Conservation (phyloP, 1,140 invertebrate species). For the Homalodisca vitripennis region DNA sequence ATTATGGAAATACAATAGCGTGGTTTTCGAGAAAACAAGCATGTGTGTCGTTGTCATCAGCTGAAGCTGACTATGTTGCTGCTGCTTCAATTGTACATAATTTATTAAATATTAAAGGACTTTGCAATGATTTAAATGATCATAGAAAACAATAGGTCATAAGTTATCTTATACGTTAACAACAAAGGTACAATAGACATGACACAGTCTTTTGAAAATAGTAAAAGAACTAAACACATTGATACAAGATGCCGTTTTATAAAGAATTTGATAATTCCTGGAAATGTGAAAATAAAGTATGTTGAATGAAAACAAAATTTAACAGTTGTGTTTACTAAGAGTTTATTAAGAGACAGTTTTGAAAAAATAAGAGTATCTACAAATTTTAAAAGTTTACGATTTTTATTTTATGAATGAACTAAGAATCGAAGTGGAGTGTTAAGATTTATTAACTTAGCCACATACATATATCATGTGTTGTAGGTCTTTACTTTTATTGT, state of each 20-base stretch:
- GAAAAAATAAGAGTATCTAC: too few species aligned
- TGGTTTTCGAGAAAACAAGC: too few species aligned
- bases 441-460: too few species aligned
- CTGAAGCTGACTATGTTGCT: conserved; percentile 49
- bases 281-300: not conserved
- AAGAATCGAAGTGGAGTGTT: too few species aligned
- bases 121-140: conserved; percentile 16
- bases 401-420: too few species aligned
- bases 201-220: conserved; percentile 44
- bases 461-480: too few species aligned
- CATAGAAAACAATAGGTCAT: too few species aligned
- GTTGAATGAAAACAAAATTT: not conserved
- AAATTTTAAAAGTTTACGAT: too few species aligned
- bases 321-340: conserved; percentile 12
- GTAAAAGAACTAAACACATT: conserved; percentile 48
- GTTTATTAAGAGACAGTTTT: conserved; percentile 13
- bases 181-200: conserved; percentile 41
- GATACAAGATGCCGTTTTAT: conserved; percentile 19
- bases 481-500: too few species aligned
- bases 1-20: too few species aligned
- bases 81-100: conserved; percentile 40
- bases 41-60: conserved; percentile 45
- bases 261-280: not conserved
- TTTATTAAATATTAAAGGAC: conserved; percentile 39
- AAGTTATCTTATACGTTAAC: conserved; percentile 37